phyloP scores from a whole-genome alignment of 2,797 vertebrate species.

The Sphenodon punctatus region DNA sequence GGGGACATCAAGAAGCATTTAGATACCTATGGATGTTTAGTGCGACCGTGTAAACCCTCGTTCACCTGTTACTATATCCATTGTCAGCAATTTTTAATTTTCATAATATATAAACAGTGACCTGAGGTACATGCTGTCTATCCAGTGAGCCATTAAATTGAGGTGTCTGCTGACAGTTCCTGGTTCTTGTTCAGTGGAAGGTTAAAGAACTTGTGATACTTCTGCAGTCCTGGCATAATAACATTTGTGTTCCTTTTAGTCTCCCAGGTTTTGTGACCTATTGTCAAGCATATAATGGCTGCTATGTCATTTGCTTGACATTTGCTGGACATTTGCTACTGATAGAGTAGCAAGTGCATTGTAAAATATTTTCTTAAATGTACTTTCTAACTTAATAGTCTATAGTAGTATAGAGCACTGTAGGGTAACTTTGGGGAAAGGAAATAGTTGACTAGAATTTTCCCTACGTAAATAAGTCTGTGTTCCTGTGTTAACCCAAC shows the following conservation, averaged over 20 bases:
- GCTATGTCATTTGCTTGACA: background rate
- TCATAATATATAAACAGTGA: background rate
- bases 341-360: background rate
- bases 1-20: too few relatives aligned
- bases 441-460: background rate
- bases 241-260: background rate
- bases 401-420: constrained; percentile 3
- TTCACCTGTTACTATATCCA: background rate
- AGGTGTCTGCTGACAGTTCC: background rate
- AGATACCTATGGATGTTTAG: too few relatives aligned
- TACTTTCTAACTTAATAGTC: background rate
- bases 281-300: background rate
- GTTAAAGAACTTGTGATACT: background rate
- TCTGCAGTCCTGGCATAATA: background rate
- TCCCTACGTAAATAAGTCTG: background rate
- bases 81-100: background rate
- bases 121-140: background rate
- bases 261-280: background rate
- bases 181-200: background rate
- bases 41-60: too few relatives aligned
- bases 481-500: background rate
- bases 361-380: background rate
- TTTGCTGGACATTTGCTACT: background rate
- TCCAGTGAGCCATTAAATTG: background rate
- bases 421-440: background rate